phyloP scores from a whole-genome alignment of 1,140 invertebrate genomes.

The Pissodes strobi region DNA sequence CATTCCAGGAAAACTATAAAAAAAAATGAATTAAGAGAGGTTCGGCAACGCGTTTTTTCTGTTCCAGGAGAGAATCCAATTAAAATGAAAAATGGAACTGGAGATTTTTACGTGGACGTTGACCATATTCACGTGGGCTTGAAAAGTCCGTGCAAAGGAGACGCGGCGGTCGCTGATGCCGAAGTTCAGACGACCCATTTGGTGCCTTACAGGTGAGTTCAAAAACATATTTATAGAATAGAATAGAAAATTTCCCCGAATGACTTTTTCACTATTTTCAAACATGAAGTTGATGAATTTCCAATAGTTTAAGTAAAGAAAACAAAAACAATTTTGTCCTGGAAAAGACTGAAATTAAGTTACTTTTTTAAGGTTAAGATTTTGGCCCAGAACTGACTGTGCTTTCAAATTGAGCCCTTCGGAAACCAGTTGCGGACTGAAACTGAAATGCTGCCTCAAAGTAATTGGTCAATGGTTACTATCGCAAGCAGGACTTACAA shows the following conservation, averaged over 20 bases:
- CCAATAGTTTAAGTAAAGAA: too few species aligned
- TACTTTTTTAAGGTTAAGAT: conserved; percentile 51
- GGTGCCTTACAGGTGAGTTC: conserved; percentile 52
- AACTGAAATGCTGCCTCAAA: conserved; percentile 45
- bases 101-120: conserved; percentile 46
- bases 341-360: too few species aligned
- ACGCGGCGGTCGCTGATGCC: conserved; percentile 20
- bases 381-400: conserved; percentile 56
- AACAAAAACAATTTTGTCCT: too few species aligned
- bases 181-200: conserved; percentile 57
- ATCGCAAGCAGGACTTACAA: conserved; percentile 59
- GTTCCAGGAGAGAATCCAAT: conserved; percentile 31
- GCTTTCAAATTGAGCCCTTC: conserved; percentile 43
- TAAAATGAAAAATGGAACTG: conserved; percentile 46
- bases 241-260: too few species aligned
- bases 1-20: neutral
- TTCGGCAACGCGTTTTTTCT: neutral
- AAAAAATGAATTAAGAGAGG: neutral
- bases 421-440: conserved; percentile 38
- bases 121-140: conserved; percentile 52
- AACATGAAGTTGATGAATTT: too few species aligned
- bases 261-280: too few species aligned
- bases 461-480: conserved; percentile 54
- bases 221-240: neutral
- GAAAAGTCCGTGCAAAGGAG: conserved; percentile 39